Conservation (phyloP, 2,888 invertebrate genomes). For the Anagyrus pseudococci region DNA sequence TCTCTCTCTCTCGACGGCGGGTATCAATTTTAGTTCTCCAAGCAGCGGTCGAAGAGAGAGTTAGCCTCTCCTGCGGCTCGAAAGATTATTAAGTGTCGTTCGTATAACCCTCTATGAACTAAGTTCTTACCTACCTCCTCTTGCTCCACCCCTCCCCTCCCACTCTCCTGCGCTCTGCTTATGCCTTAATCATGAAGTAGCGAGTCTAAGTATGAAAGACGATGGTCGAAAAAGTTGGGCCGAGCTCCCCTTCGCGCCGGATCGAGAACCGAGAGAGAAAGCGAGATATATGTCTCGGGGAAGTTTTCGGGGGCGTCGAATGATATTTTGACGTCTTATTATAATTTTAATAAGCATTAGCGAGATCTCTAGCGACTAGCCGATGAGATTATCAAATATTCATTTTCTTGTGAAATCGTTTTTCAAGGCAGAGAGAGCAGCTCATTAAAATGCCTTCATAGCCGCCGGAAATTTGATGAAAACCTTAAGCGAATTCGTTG, state of each 20-base stretch:
- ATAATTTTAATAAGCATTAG: slow-evolving; percentile 25
- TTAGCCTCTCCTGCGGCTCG: background rate
- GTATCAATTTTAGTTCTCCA: slow-evolving; percentile 30
- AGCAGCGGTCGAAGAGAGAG: background rate
- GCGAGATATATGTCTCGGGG: background rate
- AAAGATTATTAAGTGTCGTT: slow-evolving; percentile 30
- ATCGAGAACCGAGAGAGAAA: background rate
- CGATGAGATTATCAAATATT: slow-evolving; percentile 9
- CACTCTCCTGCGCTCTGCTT: slow-evolving; percentile 12
- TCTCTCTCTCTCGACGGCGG: slow-evolving; percentile 21
- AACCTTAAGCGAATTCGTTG: too few species aligned
- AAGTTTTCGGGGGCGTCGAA: background rate
- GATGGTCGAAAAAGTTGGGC: slow-evolving; percentile 21
- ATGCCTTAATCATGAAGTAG: slow-evolving; percentile 29
- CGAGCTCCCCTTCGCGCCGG: background rate
- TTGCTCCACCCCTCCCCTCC: too few species aligned
- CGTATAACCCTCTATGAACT: slow-evolving; percentile 30
- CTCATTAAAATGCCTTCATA: too few species aligned
- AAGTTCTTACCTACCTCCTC: too few species aligned
- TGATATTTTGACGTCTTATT: slow-evolving; percentile 19
- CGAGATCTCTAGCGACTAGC: background rate
- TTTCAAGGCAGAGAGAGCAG: background rate
- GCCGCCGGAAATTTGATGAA: too few species aligned
- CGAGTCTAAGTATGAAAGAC: slow-evolving; percentile 26
- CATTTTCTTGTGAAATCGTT: background rate